A percentile compares a stretch with the other conserved stretches of the same genome.
Evolutionary conservation across 2,113 vertebrate genomes (phyloP).

Genomic region (Lagopus leucura): DNA sequence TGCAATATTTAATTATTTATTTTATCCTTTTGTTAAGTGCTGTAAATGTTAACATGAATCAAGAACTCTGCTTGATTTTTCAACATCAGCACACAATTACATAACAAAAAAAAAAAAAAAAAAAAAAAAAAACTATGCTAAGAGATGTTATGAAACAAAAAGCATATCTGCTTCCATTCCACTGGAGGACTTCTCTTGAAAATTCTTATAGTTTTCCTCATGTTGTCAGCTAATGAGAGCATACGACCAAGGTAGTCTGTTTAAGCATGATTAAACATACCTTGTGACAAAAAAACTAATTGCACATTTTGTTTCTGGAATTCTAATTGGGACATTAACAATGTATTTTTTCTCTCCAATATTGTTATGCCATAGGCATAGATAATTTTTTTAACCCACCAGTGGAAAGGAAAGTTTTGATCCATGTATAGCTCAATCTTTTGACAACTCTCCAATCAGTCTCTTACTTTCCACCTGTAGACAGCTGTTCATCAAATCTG

Average conservation of each 20-base stretch:
- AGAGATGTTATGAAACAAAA: conserved; percentile 34
- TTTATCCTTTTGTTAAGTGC: conserved; percentile 67
- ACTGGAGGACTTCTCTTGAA: conserved; percentile 67
- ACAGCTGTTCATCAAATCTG: conserved; percentile 61
- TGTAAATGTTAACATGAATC: conserved; percentile 54
- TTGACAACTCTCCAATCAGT: conserved; percentile 42
- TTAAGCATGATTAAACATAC: conserved; percentile 71
- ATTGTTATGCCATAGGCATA: conserved; percentile 22
- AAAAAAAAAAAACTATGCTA: conserved; percentile 33
- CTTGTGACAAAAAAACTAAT: conserved; percentile 69
- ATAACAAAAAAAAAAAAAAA: background rate
- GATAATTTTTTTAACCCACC: conserved; percentile 60
- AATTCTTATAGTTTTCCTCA: conserved; percentile 69
- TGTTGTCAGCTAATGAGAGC: conserved; percentile 72
- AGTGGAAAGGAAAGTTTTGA: conserved; percentile 72
- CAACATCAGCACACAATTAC: conserved; percentile 50
- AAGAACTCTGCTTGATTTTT: conserved; percentile 71
- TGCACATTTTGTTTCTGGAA: conserved; percentile 52
- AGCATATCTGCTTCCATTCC: conserved; percentile 73
- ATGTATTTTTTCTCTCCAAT: conserved; percentile 7
- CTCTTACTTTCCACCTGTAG: conserved; percentile 62
- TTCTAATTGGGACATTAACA: conserved; percentile 45
- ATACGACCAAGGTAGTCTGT: conserved; percentile 69
- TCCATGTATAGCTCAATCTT: conserved; percentile 44
- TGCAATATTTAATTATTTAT: conserved; percentile 18